Evolutionary conservation across 2,797 vertebrate genomes (phyloP).

Genomic region (Acropternis orthonyx): DNA sequence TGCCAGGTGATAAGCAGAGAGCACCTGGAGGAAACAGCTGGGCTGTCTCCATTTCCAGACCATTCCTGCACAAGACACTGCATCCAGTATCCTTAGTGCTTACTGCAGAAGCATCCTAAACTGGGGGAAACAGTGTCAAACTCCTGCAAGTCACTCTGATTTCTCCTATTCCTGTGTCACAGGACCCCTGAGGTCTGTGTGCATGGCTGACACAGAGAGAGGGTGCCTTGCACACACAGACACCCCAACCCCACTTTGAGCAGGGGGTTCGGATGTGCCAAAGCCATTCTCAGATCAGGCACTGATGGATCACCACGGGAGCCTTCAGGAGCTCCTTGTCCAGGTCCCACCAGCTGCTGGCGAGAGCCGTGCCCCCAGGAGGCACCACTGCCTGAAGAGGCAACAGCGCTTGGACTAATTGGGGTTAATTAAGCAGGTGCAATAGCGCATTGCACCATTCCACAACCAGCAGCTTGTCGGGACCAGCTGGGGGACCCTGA

Average conservation of each 20-base stretch:
- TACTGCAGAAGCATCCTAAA: not conserved
- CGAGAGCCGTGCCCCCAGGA: not conserved
- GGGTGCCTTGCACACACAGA: not conserved
- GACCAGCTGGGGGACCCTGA: not conserved
- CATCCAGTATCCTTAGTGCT: not conserved
- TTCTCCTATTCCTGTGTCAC: rapidly evolving
- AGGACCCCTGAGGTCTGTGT: rapidly evolving
- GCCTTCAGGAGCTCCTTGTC: not conserved
- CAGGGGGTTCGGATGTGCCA: rapidly evolving
- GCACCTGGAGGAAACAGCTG: not conserved
- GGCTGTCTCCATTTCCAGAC: not conserved
- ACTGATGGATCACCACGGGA: not conserved
- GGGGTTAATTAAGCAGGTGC: conserved; percentile 1
- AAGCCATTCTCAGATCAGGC: not conserved
- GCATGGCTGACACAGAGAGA: rapidly evolving
- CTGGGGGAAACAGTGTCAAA: not conserved
- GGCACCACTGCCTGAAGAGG: not conserved
- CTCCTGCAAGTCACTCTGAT: not conserved
- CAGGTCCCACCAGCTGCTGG: not conserved
- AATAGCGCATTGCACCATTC: not conserved
- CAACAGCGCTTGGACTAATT: not conserved
- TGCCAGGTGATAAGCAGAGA: not conserved
- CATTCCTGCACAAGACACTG: not conserved
- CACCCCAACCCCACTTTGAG: not conserved
- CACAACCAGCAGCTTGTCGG: not conserved